Evolutionary conservation across 2,888 invertebrate genomes (phyloP).

Genomic region (Tetanocera ferruginea): DNA sequence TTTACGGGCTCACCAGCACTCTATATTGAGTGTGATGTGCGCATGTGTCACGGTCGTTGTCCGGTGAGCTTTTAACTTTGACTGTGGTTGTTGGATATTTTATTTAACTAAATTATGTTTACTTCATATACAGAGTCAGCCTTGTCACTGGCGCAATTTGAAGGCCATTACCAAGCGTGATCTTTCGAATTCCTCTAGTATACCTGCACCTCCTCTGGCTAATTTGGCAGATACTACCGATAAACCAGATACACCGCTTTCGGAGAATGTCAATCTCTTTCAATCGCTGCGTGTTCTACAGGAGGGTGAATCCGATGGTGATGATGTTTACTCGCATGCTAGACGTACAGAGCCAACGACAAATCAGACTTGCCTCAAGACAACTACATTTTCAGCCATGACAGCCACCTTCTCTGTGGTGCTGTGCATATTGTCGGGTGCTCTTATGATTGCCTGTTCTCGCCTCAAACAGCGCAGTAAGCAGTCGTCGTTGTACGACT

Average conservation of each 20-base stretch:
- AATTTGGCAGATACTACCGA: slow-evolving; percentile 52
- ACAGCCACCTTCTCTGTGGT: slow-evolving; percentile 78
- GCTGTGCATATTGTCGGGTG: slow-evolving; percentile 79
- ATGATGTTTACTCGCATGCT: slow-evolving; percentile 57
- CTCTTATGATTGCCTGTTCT: slow-evolving; percentile 82
- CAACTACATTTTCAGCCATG: slow-evolving; percentile 77
- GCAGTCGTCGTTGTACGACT: slow-evolving; percentile 70
- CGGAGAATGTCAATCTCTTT: slow-evolving; percentile 91
- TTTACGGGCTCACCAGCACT: slow-evolving; percentile 95
- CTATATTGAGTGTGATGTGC: slow-evolving; percentile 93
- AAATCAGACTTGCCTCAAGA: slow-evolving; percentile 76
- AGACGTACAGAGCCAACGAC: slow-evolving; percentile 45
- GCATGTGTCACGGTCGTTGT: slow-evolving; percentile 96
- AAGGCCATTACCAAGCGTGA: slow-evolving; percentile 85
- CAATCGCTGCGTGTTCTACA: slow-evolving; percentile 89
- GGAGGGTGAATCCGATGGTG: slow-evolving; percentile 81
- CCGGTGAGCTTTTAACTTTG: slow-evolving; percentile 76
- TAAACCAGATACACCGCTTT: slow-evolving; percentile 73
- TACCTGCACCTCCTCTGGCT: slow-evolving; percentile 27
- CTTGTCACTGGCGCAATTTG: slow-evolving; percentile 93
- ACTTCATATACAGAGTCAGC: slow-evolving; percentile 79
- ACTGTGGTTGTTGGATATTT: neutral
- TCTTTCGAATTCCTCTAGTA: slow-evolving; percentile 64
- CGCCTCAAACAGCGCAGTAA: slow-evolving; percentile 77
- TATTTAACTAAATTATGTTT: neutral